phyloP scores from a whole-genome alignment of 2,797 vertebrate species.

The Pseudopleuronectes americanus region DNA sequence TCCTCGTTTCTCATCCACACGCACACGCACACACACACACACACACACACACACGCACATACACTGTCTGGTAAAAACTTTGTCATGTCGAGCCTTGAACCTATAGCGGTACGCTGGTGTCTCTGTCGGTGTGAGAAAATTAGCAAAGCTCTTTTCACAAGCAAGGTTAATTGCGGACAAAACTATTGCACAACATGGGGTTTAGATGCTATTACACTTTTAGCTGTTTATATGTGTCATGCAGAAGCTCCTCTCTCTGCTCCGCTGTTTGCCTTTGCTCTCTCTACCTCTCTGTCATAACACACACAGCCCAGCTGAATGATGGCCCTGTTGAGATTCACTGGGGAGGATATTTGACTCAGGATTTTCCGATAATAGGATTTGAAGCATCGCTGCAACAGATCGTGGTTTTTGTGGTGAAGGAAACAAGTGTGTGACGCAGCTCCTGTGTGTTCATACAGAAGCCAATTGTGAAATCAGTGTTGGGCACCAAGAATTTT shows the following conservation, averaged over 20 bases:
- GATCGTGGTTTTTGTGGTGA: conserved; percentile 77
- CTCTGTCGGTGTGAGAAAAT: conserved; percentile 48
- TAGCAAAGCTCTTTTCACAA: conserved; percentile 49
- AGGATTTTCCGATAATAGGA: conserved; percentile 81
- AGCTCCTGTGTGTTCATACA: conserved; percentile 64
- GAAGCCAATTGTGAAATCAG: conserved; percentile 37
- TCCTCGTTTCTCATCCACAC: conserved; percentile 60
- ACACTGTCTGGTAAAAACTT: conserved; percentile 44
- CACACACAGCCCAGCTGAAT: conserved; percentile 66
- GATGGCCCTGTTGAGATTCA: conserved; percentile 73
- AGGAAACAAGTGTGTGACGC: conserved; percentile 61
- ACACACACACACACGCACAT: conserved; percentile 16
- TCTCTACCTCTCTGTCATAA: conserved; percentile 78
- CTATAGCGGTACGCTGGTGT: conserved; percentile 13
- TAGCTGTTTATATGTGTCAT: conserved; percentile 40
- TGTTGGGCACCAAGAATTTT: not conserved
- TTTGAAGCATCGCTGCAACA: conserved; percentile 76
- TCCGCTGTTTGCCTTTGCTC: conserved; percentile 68
- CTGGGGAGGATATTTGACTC: conserved; percentile 79
- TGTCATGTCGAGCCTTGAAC: conserved; percentile 45
- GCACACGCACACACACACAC: conserved; percentile 24
- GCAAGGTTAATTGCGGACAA: conserved; percentile 42
- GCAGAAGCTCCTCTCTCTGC: conserved; percentile 41
- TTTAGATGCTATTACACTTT: conserved; percentile 33
- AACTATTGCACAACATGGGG: conserved; percentile 39